A percentile compares a stretch with the other conserved stretches of the same genome.
Evolutionary conservation across 2,113 vertebrate species (phyloP).

Genomic region (Pygoscelis adeliae): DNA sequence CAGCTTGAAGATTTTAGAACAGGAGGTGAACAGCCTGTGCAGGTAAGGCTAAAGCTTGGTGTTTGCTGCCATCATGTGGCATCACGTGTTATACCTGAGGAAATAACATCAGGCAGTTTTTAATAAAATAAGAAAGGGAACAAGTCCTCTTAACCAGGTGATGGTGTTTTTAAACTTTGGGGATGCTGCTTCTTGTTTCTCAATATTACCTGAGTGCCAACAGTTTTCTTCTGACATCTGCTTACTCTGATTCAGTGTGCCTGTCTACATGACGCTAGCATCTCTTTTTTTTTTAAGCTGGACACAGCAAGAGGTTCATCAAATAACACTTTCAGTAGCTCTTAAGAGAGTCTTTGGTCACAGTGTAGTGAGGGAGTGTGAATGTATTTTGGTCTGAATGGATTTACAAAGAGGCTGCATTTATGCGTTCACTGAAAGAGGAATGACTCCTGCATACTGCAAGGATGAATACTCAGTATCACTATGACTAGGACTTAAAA

Average conservation of each 20-base stretch:
- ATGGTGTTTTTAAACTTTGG: background rate
- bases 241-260: background rate
- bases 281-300: background rate
- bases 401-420: background rate
- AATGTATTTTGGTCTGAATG: background rate
- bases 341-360: background rate
- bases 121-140: background rate
- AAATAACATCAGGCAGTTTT: background rate
- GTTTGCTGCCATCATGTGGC: slow-evolving; percentile 75
- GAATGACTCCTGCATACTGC: background rate
- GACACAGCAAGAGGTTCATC: background rate
- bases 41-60: slow-evolving; percentile 75
- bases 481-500: background rate
- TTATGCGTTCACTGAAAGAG: background rate
- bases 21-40: slow-evolving; percentile 73
- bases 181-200: background rate
- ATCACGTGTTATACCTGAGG: background rate
- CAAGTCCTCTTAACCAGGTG: background rate
- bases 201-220: background rate
- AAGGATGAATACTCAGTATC: background rate
- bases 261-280: background rate
- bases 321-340: background rate
- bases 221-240: background rate
- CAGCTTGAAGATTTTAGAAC: slow-evolving; percentile 71
- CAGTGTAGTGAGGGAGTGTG: background rate